These are phyloP conservation scores for Caenorhabditis imperialis DNA, from an alignment of 2,888 invertebrate species.

Conservation along the genomic window DNA sequence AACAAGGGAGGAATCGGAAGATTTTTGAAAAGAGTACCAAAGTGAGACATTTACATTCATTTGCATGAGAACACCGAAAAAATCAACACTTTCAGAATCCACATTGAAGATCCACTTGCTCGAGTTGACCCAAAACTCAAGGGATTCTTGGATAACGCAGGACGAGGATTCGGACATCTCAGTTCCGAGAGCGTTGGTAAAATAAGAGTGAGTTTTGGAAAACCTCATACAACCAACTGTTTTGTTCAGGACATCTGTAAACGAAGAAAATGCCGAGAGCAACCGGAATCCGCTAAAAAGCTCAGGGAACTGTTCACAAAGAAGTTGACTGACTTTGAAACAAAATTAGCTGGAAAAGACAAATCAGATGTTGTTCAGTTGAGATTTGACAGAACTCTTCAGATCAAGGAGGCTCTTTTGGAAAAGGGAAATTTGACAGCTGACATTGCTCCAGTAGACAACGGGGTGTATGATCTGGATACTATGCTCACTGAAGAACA, in stretches of 20 bases:
- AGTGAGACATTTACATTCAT: no score
- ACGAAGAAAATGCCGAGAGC: conserved; percentile 48
- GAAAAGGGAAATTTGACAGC: conserved; percentile 72
- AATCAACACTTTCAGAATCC: conserved; percentile 29
- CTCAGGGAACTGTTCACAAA: conserved; percentile 46
- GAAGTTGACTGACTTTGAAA: conserved; percentile 51
- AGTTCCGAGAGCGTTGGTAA: conserved; percentile 19
- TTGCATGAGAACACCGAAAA: not conserved
- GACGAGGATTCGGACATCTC: conserved; percentile 46
- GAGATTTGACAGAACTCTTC: conserved; percentile 72
- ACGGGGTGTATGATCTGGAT: conserved; percentile 76
- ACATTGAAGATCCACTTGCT: conserved; percentile 57
- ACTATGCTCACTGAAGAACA: conserved; percentile 75
- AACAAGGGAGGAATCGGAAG: conserved; percentile 48
- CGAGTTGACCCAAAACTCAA: conserved; percentile 41
- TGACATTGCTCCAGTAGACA: conserved; percentile 69
- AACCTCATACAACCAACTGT: no score
- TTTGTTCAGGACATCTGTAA: conserved; percentile 52
- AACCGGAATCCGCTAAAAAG: conserved; percentile 52
- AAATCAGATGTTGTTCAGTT: conserved; percentile 65
- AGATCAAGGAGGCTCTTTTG: conserved; percentile 74
- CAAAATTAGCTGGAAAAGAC: conserved; percentile 44
- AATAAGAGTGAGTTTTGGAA: conserved; percentile 34
- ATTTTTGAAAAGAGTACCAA: conserved; percentile 34
- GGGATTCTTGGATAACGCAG: conserved; percentile 10